Base-by-base conservation (phyloP, 2,888 invertebrate species). In the Melanotus villosus region DNA sequence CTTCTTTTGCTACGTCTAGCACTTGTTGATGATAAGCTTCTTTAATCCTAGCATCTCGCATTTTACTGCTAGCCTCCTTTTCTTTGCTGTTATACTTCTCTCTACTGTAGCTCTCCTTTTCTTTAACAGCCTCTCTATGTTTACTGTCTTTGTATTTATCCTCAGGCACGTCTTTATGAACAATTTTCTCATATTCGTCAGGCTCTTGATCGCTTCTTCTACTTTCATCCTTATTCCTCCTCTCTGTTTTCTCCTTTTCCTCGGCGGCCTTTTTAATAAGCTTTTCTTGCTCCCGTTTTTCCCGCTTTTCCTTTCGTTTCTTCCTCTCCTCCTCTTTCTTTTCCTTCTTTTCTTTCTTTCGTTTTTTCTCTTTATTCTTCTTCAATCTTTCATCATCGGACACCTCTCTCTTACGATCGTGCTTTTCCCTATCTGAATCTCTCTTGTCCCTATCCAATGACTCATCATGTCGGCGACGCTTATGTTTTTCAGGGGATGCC, bases 361-460 rank as follows among this genome's bases (percentile, higher is more conserved):
- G 89, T 75, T 89, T 89, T 70, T 87, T 86, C 43, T 88, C 88
- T 73, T 88, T 82, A 71, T 78, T 81, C 77, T 82, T 82, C 68
- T 81, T 84, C 62, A 77, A 77, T 75, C 82, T 84, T 58, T 81
- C 83, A 12, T 84, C 83, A 21, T 84, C 84, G 0, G 82, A 82
- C 60, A 75, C 64, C 9, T 71, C 71, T 7, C 63, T 43, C 30
- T 65, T 71, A 23, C 65, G 36, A 9, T 60, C 65, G 30, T 70
- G 58, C 9, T 67, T 62, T 16, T 60, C 57, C 54, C 73, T 74
- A 58, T 71, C 69, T 12, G 45, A 43, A 12, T 69, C 67, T 56
- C 71, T 58, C 62, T 77, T 85, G 85, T 76, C 85, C 84, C 75
- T 65, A 30, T 76, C 81, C 5, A 65, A 77, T 4, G 76, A 74